Evolutionary conservation across 2,888 invertebrate species (phyloP).

Genomic region (Eudemis profundana): DNA sequence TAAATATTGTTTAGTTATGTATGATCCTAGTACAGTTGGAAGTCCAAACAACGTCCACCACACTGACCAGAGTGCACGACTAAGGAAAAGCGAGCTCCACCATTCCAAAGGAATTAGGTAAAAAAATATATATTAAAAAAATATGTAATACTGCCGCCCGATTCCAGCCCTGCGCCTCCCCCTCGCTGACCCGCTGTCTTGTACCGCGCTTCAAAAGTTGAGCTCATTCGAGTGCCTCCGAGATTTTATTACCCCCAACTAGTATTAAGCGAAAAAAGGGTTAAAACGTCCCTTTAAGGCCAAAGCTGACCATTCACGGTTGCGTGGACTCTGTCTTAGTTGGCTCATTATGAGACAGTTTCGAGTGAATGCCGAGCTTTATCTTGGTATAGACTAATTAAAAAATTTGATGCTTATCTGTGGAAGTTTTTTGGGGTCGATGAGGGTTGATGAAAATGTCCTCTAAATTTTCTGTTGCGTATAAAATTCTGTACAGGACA

Average conservation of each 20-base stretch:
- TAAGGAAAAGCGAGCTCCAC: too few relatives aligned
- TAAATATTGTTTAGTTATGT: too few relatives aligned
- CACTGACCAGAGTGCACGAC: too few relatives aligned
- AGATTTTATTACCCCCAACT: constrained; percentile 84
- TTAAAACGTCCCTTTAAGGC: constrained; percentile 76
- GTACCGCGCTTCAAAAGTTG: constrained; percentile 84
- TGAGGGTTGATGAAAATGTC: background rate
- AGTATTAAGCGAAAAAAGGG: constrained; percentile 78
- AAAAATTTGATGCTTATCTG: constrained; percentile 4
- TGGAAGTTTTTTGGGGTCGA: background rate
- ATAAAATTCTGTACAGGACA: too few relatives aligned
- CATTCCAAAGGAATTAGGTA: too few relatives aligned
- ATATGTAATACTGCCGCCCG: constrained; percentile 19
- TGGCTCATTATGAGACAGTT: constrained; percentile 80
- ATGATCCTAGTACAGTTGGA: too few relatives aligned
- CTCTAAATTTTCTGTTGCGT: too few relatives aligned
- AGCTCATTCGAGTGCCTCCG: constrained; percentile 84
- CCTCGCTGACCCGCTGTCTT: constrained; percentile 82
- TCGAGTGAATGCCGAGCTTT: constrained; percentile 47
- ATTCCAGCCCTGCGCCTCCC: constrained; percentile 76
- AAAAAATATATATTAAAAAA: background rate
- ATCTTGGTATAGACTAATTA: constrained; percentile 20
- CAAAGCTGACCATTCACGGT: constrained; percentile 79
- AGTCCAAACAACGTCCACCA: too few relatives aligned
- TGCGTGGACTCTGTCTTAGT: constrained; percentile 77